phyloP scores from a whole-genome alignment of 2,113 vertebrate species.

The Rafetus swinhoei region DNA sequence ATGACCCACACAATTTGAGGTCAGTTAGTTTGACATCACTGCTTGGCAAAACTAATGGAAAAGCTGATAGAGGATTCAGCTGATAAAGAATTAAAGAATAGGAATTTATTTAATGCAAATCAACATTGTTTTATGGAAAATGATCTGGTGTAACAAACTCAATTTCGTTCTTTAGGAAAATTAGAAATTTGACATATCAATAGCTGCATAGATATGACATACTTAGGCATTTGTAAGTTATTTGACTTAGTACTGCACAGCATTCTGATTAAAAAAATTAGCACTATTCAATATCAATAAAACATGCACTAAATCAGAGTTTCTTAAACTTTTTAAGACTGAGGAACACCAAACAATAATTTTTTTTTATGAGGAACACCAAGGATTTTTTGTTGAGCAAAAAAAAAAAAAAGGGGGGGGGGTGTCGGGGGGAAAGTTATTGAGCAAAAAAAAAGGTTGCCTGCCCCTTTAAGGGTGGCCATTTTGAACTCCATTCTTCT shows the following conservation, averaged over 20 bases:
- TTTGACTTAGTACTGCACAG: constrained; percentile 4
- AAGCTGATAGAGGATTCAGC: constrained; percentile 11
- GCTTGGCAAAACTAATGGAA: not conserved
- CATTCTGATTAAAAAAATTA: constrained; percentile 21
- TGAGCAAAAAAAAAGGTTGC: too few species aligned
- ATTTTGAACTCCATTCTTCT: too few species aligned
- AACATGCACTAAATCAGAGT: not conserved
- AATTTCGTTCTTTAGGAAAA: constrained; percentile 21
- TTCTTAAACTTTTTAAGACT: too few species aligned
- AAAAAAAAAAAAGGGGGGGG: too few species aligned
- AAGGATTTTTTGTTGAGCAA: too few species aligned
- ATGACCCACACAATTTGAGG: not conserved
- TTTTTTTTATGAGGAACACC: too few species aligned
- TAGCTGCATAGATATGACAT: not conserved
- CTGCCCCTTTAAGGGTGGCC: too few species aligned
- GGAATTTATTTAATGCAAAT: not conserved
- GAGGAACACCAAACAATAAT: too few species aligned
- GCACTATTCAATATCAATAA: constrained; percentile 20
- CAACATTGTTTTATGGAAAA: not conserved
- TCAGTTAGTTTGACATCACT: not conserved
- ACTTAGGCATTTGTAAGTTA: constrained; percentile 6
- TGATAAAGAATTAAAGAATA: not conserved
- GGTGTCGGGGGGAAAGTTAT: too few species aligned
- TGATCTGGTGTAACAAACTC: constrained; percentile 12
- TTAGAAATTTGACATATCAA: not conserved